These are phyloP conservation scores for Neoitamus cyanurus DNA, from an alignment of 2,888 invertebrate genomes.

Conservation along the genomic window DNA sequence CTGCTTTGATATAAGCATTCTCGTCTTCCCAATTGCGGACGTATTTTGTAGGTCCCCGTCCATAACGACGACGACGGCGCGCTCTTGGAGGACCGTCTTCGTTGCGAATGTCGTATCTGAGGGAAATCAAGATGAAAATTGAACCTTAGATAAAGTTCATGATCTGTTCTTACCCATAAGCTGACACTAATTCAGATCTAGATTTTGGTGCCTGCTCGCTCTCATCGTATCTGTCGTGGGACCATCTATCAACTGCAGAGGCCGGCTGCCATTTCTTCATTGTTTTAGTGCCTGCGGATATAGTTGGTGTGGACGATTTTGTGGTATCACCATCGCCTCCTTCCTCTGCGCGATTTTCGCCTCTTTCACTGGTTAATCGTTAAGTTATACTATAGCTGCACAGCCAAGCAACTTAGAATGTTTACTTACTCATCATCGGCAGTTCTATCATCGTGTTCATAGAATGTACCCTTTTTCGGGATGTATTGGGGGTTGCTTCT, in stretches of 20 bases:
- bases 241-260: slow-evolving; percentile 76
- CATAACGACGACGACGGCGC: slow-evolving; percentile 85
- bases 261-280: slow-evolving; percentile 66
- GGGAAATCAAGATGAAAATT: slow-evolving; percentile 31
- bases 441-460: slow-evolving; percentile 94
- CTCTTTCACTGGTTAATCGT: neutral
- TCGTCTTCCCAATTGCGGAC: slow-evolving; percentile 94
- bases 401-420: neutral
- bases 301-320: slow-evolving; percentile 58
- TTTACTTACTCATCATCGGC: slow-evolving; percentile 73
- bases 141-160: neutral
- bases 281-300: slow-evolving; percentile 63
- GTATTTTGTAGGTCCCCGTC: slow-evolving; percentile 92
- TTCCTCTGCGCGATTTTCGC: slow-evolving; percentile 53
- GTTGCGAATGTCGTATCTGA: slow-evolving; percentile 87
- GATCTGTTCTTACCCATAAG: slow-evolving; percentile 83
- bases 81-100: slow-evolving; percentile 93
- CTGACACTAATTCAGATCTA: slow-evolving; percentile 82
- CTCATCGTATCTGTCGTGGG: slow-evolving; percentile 78
- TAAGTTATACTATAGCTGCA: neutral
- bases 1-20: slow-evolving; percentile 80
- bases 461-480: slow-evolving; percentile 94
- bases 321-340: slow-evolving; percentile 63
- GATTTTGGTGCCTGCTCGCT: slow-evolving; percentile 84
- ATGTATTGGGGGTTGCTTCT: slow-evolving; percentile 97